phyloP scores from a whole-genome alignment of 2,113 vertebrate genomes.

The Lanius collurio region DNA sequence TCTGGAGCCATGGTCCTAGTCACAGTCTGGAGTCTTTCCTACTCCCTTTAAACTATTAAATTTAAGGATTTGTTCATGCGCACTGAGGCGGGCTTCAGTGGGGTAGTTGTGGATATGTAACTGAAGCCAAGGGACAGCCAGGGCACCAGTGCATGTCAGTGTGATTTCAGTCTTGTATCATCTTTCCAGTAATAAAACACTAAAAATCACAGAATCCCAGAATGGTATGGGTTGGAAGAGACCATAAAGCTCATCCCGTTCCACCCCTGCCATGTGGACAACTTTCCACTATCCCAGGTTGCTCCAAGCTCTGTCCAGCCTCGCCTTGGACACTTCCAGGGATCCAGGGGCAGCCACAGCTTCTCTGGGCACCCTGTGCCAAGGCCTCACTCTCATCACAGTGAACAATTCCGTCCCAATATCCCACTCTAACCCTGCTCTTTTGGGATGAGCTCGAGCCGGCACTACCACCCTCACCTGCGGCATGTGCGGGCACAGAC shows the following conservation, averaged over 20 bases:
- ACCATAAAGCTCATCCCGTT: neutral
- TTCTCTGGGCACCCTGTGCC: neutral
- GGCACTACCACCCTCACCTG: neutral
- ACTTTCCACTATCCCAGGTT: accelerated
- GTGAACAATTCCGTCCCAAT: neutral
- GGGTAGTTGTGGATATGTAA: neutral
- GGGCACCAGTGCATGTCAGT: accelerated
- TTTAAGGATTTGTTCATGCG: too few relatives aligned
- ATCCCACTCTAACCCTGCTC: accelerated
- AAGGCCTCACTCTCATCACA: accelerated
- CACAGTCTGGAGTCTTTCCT: neutral
- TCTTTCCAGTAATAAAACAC: accelerated
- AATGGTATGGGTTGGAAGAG: neutral
- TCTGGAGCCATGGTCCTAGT: neutral
- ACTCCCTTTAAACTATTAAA: neutral
- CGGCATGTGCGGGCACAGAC: neutral
- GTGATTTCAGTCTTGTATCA: neutral
- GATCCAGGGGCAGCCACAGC: neutral
- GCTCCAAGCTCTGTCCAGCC: accelerated
- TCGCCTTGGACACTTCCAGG: neutral
- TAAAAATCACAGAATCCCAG: neutral
- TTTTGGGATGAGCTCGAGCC: neutral
- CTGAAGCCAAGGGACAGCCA: neutral
- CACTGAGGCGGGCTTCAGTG: neutral
- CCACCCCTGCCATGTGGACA: neutral